phyloP scores from a whole-genome alignment of 2,797 vertebrate genomes.

The Morelia viridis region DNA sequence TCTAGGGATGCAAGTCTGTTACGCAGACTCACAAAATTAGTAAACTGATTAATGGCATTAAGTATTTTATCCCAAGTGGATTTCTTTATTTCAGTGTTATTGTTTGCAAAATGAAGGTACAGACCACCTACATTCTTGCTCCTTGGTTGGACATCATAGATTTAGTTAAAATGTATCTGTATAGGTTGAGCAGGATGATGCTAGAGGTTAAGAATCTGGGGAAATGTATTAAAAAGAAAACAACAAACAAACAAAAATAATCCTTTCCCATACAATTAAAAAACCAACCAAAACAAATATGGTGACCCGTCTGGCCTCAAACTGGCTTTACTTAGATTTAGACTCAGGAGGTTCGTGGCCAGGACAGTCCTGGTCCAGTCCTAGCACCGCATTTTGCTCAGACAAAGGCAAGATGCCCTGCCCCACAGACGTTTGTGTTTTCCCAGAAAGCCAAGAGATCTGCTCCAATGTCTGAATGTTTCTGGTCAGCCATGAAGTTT shows the following conservation, averaged over 20 bases:
- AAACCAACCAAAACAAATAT: conserved; percentile 47
- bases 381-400: conserved; percentile 73
- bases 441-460: conserved; percentile 76
- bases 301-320: conserved; percentile 67
- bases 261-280: conserved; percentile 72
- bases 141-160: conserved; percentile 61
- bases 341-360: conserved; percentile 74
- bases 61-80: conserved; percentile 73
- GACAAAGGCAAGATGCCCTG: conserved; percentile 74
- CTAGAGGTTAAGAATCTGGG: conserved; percentile 62
- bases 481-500: conserved; percentile 71
- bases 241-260: conserved; percentile 54
- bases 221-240: conserved; percentile 58
- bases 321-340: conserved; percentile 76
- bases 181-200: conserved; percentile 67
- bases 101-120: conserved; percentile 68
- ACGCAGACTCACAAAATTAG: conserved; percentile 43
- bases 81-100: conserved; percentile 76
- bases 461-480: conserved; percentile 74
- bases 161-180: conserved; percentile 67
- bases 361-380: conserved; percentile 75
- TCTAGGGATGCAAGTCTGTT: conserved; percentile 40
- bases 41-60: conserved; percentile 71
- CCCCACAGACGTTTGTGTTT: conserved; percentile 68
- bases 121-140: conserved; percentile 66